phyloP scores from a whole-genome alignment of 2,888 invertebrate species.

The Deilephila porcellus region DNA sequence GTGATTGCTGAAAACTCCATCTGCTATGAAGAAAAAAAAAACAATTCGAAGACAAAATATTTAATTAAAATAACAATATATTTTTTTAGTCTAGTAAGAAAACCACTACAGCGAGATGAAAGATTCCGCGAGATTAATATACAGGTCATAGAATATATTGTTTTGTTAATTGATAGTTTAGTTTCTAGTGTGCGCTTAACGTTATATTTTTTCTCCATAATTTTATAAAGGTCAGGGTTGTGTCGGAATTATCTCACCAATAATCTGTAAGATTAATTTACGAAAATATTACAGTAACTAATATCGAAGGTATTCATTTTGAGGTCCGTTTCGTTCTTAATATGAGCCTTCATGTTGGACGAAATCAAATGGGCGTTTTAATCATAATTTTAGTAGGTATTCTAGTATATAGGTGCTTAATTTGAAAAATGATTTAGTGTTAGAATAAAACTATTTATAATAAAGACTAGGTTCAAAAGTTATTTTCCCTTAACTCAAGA shows the following conservation, averaged over 20 bases:
- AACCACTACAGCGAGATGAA: neutral
- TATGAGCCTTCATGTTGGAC: neutral
- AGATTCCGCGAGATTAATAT: neutral
- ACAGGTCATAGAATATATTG: neutral
- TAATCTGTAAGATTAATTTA: constrained; percentile 3
- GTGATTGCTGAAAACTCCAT: no score
- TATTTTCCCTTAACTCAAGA: no score
- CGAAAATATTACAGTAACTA: neutral
- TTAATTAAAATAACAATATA: no score
- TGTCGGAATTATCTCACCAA: neutral
- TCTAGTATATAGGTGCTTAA: neutral
- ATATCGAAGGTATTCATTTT: neutral
- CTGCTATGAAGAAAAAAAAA: no score
- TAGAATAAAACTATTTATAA: no score
- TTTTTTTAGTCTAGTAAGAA: no score
- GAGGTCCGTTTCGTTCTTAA: neutral
- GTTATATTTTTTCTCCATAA: neutral
- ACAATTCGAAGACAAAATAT: no score
- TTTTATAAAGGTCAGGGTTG: constrained; percentile 10
- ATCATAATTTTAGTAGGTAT: neutral
- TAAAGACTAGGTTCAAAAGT: no score
- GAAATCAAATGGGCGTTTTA: neutral
- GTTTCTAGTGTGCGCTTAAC: neutral
- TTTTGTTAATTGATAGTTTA: neutral
- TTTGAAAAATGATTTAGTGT: no score